Evolutionary conservation across 2,113 vertebrate species (phyloP), one percentile per base, ranked within the genome.

Genomic region (Larimichthys polyactis): DNA sequence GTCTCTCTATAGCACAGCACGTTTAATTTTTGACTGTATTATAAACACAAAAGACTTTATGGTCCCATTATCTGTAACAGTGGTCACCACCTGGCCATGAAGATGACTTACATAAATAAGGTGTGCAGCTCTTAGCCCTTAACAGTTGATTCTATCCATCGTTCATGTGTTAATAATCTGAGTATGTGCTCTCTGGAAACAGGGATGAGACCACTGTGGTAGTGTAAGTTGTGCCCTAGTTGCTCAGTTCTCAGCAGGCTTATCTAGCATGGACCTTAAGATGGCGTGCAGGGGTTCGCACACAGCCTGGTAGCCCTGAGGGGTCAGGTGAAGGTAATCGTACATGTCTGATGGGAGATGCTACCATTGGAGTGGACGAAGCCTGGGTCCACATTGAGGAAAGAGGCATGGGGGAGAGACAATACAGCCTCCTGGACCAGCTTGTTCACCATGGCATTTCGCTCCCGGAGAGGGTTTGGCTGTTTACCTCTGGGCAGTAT

Each of bases 331-430:
- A 81, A 98, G 96, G 90, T 97, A 98, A 81, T 98, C 97, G 0
- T 97, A 97, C 95, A 98, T 95, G 90, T 98, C 97, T 97, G 96
- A 88, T 97, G 96, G 67, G 96, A 96, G 87, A 98, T 97, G 91
- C 95, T 97, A 20, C 96, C 97, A 3, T 97, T 95, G 0, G 96
- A 95, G 68, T 96, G 96, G 84, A 98, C 95, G 3, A 98, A 97
- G 43, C 97, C 96, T 0, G 96, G 96, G 77, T 98, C 96, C 9
- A 96, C 94, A 3, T 96, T 91, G 24, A 98, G 84, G 88, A 96
- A 96, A 54, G 95, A 95, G 60, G 95, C 94, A 0, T 95, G 94
- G 14, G 96, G 93, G 14, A 96, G 90, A 27, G 93, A 85, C 0
- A 90, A 90, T 60, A 97, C 1, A 2, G 94, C 93, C 2, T 90